Evolutionary conservation across 2,888 invertebrate genomes (phyloP), one percentile per base, ranked within the genome.

Genomic region (Sinopyrophorus schimmeli): DNA sequence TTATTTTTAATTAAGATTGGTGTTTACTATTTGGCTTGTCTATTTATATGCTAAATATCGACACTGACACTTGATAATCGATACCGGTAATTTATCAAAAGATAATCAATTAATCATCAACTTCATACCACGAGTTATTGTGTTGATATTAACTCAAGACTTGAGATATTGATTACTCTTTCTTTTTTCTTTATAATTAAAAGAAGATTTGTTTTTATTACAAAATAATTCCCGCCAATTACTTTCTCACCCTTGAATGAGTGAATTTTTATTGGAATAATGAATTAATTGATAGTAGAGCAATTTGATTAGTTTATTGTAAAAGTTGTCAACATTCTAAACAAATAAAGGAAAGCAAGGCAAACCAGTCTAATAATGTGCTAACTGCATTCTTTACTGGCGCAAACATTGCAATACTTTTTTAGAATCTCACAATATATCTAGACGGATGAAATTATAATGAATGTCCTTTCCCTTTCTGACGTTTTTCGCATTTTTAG

Each of bases 331-430:
- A 24, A 32, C 41, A 41, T 41, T 41, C 41, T 32, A 41, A 27
- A 20, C 26, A 43, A 43, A 32, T 32, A 42, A 41, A 31, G 26
- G 32, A 26, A 34, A 34, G 43, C 43, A 43, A 43, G 43, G 43
- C 20, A 43, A 43, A 43, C 43, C 26, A 43, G 43, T 43, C 26
- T 18, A 34, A 34, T 43, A 43, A 34, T 43, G 43, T 43, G 34
- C 27, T 43, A 11, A n/a, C 34, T 43, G 43, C 34, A 43, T 43
- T 34, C 32, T 32, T 26, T 27, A 10, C 14, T 34, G 34, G 34
- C 21, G 16, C 9, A 23, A 35, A 24, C 35, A 24, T 35, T 35
- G 11, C 16, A 16, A 24, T 35, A 24, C 24, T 24, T 5, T 23
- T 35, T 35, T 35, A 24, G 12, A 21, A 21, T 21, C 24, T 9